Percentiles rank a stretch among this genome's conserved stretches.
phyloP scores from a whole-genome alignment of 2,113 vertebrate genomes.

The Proteles cristata region DNA sequence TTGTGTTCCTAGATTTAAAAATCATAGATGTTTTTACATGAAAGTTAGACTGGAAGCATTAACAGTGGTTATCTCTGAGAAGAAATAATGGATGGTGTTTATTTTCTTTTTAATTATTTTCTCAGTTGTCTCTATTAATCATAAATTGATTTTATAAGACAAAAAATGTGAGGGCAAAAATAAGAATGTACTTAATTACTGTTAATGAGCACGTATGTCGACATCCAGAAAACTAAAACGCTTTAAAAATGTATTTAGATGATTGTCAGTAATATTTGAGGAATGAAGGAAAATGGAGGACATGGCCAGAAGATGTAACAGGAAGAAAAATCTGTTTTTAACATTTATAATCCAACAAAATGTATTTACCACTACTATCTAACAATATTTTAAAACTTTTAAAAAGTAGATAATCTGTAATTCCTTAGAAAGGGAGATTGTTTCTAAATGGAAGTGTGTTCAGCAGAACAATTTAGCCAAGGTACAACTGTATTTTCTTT shows the following conservation, averaged over 20 bases:
- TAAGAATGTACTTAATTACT: not conserved
- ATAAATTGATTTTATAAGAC: not conserved
- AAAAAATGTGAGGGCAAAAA: not conserved
- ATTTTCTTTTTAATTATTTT: slow-evolving; percentile 11
- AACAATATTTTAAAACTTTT: not conserved
- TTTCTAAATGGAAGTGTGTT: not conserved
- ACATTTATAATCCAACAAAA: not conserved
- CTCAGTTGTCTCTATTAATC: not conserved
- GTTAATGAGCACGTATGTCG: not conserved
- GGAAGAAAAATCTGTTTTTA: not conserved
- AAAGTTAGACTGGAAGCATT: not conserved
- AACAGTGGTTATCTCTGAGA: not conserved
- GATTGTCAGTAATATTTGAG: not conserved
- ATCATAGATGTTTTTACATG: not conserved
- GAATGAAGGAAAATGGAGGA: not conserved
- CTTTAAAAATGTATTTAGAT: not conserved
- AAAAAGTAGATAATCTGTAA: not conserved
- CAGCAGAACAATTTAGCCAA: not conserved
- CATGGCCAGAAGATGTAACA: not conserved
- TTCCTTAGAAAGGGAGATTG: not conserved
- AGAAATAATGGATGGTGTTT: not conserved
- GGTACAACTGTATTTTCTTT: not conserved
- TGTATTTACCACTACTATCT: not conserved
- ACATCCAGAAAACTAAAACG: not conserved
- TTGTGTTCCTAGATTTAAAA: not conserved